Conservation (phyloP, 1,140 invertebrate genomes). For the Ceratina calcarata region DNA sequence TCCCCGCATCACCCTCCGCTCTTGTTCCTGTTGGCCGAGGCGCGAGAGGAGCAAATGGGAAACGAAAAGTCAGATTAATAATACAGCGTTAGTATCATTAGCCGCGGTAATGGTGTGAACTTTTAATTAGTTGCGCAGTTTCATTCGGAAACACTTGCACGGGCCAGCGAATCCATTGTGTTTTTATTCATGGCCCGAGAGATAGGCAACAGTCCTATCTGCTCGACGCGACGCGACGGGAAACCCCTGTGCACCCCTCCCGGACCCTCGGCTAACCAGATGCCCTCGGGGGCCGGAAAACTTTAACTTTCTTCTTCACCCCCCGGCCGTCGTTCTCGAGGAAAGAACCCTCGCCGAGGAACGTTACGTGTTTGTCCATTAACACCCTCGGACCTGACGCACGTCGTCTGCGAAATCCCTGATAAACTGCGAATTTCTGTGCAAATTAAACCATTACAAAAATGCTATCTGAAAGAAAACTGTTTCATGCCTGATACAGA, state of each 20-base stretch:
- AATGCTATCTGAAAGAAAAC: too few relatives aligned
- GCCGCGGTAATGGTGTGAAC: slow-evolving; percentile 77
- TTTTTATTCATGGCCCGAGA: slow-evolving; percentile 76
- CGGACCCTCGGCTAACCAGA: slow-evolving; percentile 42
- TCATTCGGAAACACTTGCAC: slow-evolving; percentile 77
- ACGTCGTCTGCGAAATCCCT: neutral
- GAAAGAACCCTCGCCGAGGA: slow-evolving; percentile 38
- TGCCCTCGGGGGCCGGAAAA: slow-evolving; percentile 57
- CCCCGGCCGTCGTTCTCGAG: neutral
- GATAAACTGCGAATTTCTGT: too few relatives aligned
- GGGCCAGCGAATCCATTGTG: slow-evolving; percentile 72
- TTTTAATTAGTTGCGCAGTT: slow-evolving; percentile 80
- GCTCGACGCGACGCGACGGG: slow-evolving; percentile 37
- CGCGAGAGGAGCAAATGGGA: slow-evolving; percentile 15
- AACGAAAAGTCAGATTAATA: slow-evolving; percentile 71
- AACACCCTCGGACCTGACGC: slow-evolving; percentile 40
- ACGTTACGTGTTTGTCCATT: slow-evolving; percentile 65
- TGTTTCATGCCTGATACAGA: too few relatives aligned
- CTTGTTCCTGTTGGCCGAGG: too few relatives aligned
- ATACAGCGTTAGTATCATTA: slow-evolving; percentile 80
- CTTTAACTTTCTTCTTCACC: slow-evolving; percentile 63
- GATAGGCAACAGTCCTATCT: slow-evolving; percentile 67
- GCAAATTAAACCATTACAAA: too few relatives aligned
- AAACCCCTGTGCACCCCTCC: slow-evolving; percentile 4
- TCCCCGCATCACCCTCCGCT: too few relatives aligned